A percentile compares a stretch with the other conserved stretches of the same genome.
Evolutionary conservation across 2,797 vertebrate species (phyloP).

Genomic region (Apogon hyalosoma): DNA sequence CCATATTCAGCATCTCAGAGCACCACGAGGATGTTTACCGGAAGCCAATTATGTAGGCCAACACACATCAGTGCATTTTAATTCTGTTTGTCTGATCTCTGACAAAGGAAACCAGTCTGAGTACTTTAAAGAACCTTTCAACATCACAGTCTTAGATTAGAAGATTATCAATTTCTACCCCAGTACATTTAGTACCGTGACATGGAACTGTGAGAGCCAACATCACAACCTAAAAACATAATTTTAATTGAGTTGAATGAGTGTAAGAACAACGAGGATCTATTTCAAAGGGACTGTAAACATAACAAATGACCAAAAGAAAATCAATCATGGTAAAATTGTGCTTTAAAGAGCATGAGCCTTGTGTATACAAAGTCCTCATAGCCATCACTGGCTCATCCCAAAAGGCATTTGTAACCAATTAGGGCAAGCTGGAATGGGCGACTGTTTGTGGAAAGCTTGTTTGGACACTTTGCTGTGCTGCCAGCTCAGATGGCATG

Average conservation of each 20-base stretch:
- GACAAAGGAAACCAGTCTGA: slow-evolving; percentile 30
- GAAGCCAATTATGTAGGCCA: slow-evolving; percentile 50
- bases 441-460: slow-evolving; percentile 43
- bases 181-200: background rate
- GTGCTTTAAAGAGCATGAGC: slow-evolving; percentile 22
- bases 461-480: slow-evolving; percentile 61
- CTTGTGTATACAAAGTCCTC: slow-evolving; percentile 53
- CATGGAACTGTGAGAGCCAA: background rate
- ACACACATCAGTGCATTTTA: slow-evolving; percentile 42
- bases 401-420: slow-evolving; percentile 72
- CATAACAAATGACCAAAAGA: slow-evolving; percentile 9
- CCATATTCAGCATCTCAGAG: slow-evolving; percentile 44
- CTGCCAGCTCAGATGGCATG: slow-evolving; percentile 53
- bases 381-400: slow-evolving; percentile 56
- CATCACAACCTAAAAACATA: slow-evolving; percentile 10
- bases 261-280: slow-evolving; percentile 4
- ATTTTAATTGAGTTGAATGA: slow-evolving; percentile 16
- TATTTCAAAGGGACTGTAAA: slow-evolving; percentile 20
- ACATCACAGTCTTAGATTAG: slow-evolving; percentile 10
- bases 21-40: slow-evolving; percentile 47
- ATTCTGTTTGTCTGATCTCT: slow-evolving; percentile 56
- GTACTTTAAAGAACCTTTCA: slow-evolving; percentile 1
- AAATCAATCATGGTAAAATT: slow-evolving; percentile 12
- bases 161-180: slow-evolving; percentile 16
- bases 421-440: slow-evolving; percentile 47